These are phyloP conservation scores for Nymphalis io DNA, from an alignment of 1,140 invertebrate species.

Conservation along the genomic window DNA sequence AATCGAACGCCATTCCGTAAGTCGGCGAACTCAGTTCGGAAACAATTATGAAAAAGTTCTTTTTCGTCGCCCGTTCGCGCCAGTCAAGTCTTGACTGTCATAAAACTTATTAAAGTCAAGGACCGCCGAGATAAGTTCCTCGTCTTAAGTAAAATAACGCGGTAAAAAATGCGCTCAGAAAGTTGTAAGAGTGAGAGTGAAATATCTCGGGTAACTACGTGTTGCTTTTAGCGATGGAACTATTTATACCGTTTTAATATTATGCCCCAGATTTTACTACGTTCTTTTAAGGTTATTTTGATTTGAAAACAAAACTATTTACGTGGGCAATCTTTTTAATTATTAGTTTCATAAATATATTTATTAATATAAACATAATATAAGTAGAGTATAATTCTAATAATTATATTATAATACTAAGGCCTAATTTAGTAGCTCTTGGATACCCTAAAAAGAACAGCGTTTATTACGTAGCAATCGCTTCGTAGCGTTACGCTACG, in stretches of 20 bases:
- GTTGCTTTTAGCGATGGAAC: conserved; percentile 61
- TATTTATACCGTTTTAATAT: conserved; percentile 46
- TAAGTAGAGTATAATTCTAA: neutral
- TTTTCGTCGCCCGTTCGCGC: conserved; percentile 70
- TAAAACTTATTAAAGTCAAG: conserved; percentile 81
- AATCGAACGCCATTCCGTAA: conserved; percentile 67
- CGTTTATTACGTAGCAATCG: conserved; percentile 38
- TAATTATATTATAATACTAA: neutral
- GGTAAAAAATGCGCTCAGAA: conserved; percentile 72
- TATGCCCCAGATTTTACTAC: conserved; percentile 10
- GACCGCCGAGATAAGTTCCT: conserved; percentile 79
- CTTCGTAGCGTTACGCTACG: conserved; percentile 46
- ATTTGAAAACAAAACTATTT: neutral
- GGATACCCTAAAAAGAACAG: neutral
- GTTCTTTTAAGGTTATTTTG: neutral
- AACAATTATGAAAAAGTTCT: conserved; percentile 81
- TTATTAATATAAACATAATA: neutral
- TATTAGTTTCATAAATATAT: neutral
- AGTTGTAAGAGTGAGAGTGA: conserved; percentile 72
- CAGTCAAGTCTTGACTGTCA: conserved; percentile 68
- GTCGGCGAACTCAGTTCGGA: conserved; percentile 65
- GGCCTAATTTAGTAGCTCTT: neutral
- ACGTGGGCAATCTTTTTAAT: no score
- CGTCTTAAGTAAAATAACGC: conserved; percentile 80
- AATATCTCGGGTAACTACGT: conserved; percentile 59